phyloP scores from a whole-genome alignment of 2,113 vertebrate genomes.

The Eulemur macaco region DNA sequence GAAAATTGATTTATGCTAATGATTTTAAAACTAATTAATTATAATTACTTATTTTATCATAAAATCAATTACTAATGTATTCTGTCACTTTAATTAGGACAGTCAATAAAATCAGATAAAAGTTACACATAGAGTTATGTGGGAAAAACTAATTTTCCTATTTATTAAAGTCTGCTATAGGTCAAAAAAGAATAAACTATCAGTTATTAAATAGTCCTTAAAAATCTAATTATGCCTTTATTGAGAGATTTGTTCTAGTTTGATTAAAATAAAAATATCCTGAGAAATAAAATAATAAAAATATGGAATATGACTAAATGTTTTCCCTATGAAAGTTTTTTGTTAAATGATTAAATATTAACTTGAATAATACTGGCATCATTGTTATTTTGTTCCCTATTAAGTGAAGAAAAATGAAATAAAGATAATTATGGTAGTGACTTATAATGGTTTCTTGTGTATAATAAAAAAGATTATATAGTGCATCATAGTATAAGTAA shows the following conservation, averaged over 20 bases:
- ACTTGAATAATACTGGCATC: not conserved
- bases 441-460: not conserved
- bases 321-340: not conserved
- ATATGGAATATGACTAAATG: not conserved
- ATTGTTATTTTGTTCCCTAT: not conserved
- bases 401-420: not conserved
- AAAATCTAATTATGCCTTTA: conserved; percentile 55
- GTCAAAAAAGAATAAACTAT: conserved; percentile 61
- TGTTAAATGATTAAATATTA: not conserved
- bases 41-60: conserved; percentile 83
- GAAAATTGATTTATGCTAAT: conserved; percentile 75
- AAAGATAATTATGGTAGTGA: not conserved
- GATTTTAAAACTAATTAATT: conserved; percentile 78
- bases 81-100: conserved; percentile 80
- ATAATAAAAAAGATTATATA: not conserved
- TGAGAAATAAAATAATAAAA: conserved; percentile 4
- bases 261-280: conserved; percentile 37
- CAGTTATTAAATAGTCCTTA: conserved; percentile 70
- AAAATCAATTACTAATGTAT: conserved; percentile 82
- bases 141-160: conserved; percentile 71
- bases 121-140: conserved; percentile 68
- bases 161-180: conserved; percentile 51
- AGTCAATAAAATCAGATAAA: conserved; percentile 80
- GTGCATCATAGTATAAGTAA: not conserved
- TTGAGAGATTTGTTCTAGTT: not conserved